Evolutionary conservation across 2,888 invertebrate species (phyloP).

Genomic region (Creontiades dilutus): DNA sequence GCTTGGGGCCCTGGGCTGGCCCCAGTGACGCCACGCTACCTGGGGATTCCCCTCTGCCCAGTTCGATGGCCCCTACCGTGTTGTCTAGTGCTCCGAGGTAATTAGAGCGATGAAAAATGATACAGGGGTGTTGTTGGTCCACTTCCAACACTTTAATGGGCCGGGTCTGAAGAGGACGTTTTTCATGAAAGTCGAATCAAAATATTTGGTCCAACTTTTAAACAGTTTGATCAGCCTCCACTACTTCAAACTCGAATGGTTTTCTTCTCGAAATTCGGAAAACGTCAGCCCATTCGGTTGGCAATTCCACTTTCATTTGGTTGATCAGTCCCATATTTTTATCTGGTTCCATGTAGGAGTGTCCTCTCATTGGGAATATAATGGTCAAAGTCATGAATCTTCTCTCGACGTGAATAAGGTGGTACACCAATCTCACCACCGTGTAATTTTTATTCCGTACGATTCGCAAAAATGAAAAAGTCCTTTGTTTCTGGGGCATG

Average conservation of each 20-base stretch:
- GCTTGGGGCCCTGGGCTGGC: no score
- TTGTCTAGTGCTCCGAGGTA: no score
- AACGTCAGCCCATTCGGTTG: no score
- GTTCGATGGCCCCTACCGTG: no score
- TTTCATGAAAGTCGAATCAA: slow-evolving; percentile 28
- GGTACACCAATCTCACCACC: not conserved
- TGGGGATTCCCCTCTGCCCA: no score
- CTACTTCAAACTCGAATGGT: not conserved
- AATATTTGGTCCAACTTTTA: slow-evolving; percentile 40
- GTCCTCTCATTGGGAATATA: not conserved
- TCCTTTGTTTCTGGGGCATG: slow-evolving; percentile 70
- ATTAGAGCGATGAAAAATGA: slow-evolving; percentile 6
- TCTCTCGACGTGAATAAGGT: not conserved
- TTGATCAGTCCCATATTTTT: no score
- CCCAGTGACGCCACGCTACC: no score
- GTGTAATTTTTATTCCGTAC: slow-evolving; percentile 46
- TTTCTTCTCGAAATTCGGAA: no score
- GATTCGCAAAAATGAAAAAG: slow-evolving; percentile 68
- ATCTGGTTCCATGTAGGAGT: no score
- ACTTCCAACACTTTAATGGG: slow-evolving; percentile 47
- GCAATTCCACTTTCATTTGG: no score
- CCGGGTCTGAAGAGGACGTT: slow-evolving; percentile 42
- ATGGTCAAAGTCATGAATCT: slow-evolving; percentile 9
- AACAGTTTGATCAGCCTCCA: slow-evolving; percentile 23
- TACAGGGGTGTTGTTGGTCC: slow-evolving; percentile 22